Conservation (phyloP, 1,140 invertebrate genomes). For the Sarcophaga peregrina region DNA sequence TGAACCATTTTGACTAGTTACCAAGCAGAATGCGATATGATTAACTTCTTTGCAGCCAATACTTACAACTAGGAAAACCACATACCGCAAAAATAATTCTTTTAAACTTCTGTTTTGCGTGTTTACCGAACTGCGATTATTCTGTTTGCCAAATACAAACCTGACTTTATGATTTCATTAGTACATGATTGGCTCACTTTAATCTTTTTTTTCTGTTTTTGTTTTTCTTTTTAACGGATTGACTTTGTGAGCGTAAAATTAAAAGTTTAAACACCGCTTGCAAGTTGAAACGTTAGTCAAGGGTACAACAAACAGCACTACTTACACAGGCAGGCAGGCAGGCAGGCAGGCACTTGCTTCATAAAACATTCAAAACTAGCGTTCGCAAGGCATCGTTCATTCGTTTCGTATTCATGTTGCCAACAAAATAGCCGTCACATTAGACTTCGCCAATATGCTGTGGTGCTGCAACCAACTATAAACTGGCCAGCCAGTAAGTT, state of each 20-base stretch:
- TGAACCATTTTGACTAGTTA: too few relatives aligned
- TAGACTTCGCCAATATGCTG: background rate
- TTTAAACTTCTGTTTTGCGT: background rate
- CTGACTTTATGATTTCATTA: background rate
- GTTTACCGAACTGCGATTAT: background rate
- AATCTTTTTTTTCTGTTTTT: too few relatives aligned
- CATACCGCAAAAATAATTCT: background rate
- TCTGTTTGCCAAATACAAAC: background rate
- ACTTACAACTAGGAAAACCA: background rate
- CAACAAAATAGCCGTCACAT: constrained; percentile 4
- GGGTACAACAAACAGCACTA: background rate
- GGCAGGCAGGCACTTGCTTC: background rate
- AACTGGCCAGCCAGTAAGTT: too few relatives aligned
- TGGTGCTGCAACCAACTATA: too few relatives aligned
- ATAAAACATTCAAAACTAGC: background rate
- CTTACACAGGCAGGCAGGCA: too few relatives aligned
- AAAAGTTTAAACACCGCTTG: background rate
- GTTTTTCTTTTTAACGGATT: background rate
- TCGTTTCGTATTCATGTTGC: background rate
- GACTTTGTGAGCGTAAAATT: constrained; percentile 21
- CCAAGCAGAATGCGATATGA: too few relatives aligned
- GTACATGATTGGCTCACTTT: background rate
- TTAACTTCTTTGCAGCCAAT: too few relatives aligned
- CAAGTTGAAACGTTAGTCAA: constrained; percentile 14
- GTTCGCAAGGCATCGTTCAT: too few relatives aligned